Percentiles rank a stretch among this genome's conserved stretches.
phyloP scores from a whole-genome alignment of 2,113 vertebrate species.

The Greenwoodochromis staneri region DNA sequence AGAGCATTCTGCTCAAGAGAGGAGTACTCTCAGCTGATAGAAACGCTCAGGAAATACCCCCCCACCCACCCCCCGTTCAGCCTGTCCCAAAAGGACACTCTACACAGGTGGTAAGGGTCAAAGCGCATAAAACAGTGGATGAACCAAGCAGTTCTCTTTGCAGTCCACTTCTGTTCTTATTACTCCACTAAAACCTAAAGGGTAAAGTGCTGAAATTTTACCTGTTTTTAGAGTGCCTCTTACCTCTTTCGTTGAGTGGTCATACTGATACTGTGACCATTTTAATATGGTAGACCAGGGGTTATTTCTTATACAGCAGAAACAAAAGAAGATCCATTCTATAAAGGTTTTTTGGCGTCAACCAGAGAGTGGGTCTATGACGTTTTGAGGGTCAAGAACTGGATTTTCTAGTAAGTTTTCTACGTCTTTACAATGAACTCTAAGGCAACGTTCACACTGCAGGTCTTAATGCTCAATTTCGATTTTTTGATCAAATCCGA shows the following conservation, averaged over 20 bases:
- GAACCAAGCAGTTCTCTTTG: neutral
- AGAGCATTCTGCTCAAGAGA: neutral
- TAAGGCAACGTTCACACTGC: neutral
- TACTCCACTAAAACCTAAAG: neutral
- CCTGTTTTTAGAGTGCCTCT: neutral
- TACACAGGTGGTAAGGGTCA: neutral
- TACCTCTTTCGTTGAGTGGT: neutral
- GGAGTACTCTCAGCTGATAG: neutral
- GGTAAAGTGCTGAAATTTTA: neutral
- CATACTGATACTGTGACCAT: neutral
- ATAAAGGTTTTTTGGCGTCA: neutral
- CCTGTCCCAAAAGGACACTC: neutral
- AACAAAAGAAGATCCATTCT: neutral
- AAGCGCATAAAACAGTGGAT: neutral
- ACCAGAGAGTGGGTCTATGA: neutral
- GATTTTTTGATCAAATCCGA: neutral
- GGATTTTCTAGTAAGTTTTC: neutral
- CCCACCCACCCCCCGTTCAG: rapidly evolving
- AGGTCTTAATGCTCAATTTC: rapidly evolving
- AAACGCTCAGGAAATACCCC: neutral
- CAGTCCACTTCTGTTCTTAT: neutral
- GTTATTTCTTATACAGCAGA: neutral
- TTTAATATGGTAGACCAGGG: neutral
- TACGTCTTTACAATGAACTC: neutral
- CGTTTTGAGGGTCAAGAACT: neutral